phyloP scores from a whole-genome alignment of 2,797 vertebrate genomes.

The Cyclopterus lumpus region DNA sequence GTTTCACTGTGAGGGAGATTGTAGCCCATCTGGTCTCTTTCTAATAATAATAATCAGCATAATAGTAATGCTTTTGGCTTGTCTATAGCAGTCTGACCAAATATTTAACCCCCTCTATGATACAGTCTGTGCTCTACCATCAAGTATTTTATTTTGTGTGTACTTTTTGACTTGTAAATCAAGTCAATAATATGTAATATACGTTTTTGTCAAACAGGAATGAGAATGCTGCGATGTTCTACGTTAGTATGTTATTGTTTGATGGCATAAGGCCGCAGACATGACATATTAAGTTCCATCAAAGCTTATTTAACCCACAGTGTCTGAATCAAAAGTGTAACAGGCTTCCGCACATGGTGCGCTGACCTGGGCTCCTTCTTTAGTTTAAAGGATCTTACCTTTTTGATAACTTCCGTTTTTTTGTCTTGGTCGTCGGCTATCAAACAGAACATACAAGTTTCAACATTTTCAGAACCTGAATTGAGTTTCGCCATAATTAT shows the following conservation, averaged over 20 bases:
- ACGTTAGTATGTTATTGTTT: not conserved
- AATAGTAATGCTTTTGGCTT: not conserved
- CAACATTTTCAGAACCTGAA: rapidly evolving
- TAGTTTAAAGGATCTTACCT: slow-evolving; percentile 43
- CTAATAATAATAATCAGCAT: not conserved
- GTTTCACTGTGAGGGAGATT: not conserved
- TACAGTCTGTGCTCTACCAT: not conserved
- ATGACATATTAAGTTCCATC: not conserved
- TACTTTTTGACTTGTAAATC: not conserved
- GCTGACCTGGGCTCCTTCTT: rapidly evolving
- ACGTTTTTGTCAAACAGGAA: not conserved
- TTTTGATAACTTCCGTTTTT: slow-evolving; percentile 48
- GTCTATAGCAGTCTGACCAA: not conserved
- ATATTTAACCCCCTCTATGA: not conserved
- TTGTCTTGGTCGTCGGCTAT: slow-evolving; percentile 54
- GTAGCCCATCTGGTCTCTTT: not conserved
- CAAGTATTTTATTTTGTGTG: not conserved
- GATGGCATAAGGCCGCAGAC: not conserved
- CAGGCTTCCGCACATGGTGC: not conserved
- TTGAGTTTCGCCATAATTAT: not conserved
- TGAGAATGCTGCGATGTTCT: not conserved
- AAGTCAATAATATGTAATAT: not conserved
- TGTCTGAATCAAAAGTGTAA: too few relatives aligned
- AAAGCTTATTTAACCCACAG: not conserved
- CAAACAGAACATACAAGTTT: slow-evolving; percentile 67